Base-by-base conservation (phyloP, 2,888 invertebrate species). In the Rhaphigaster nebulosa region DNA sequence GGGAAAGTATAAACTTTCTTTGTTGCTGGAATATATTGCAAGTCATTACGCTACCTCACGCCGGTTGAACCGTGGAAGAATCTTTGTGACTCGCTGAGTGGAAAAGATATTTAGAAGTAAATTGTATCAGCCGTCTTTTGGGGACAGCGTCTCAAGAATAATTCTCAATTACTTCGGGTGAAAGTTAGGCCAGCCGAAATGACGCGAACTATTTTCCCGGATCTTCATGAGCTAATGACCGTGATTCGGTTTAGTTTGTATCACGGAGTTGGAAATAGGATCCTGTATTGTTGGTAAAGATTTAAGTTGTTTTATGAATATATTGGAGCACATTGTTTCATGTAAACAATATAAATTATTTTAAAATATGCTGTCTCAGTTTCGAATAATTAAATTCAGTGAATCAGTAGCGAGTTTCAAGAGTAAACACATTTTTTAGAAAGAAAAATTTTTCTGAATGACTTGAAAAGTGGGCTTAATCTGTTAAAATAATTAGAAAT, bases 1-100 rank as follows among this genome's bases (percentile, higher is more conserved):
- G 45, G 10, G 84, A 84, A 84, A 84, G 84, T 84, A 26, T n/a
- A n/a, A 76, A 84, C 84, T 84, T 84, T 84, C 84, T 45, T 84
- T 84, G 84, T 84, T 12, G n/a, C n/a, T 45, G 84, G 45, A 45
- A 84, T 50, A 84, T 84, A 84, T 45, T n/a, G 45, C 84, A 84
- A 84, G 84, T 84, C 84, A 84, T 84, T 84, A n/a, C 45, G 45
- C n/a, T 26, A 45, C 6, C 84, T 84, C 45, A 45, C 26, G 15
- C n/a, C 10, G 41, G 12, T 23, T 26, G 65, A 65, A 10, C 65
- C 34, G 38, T 76, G 70, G 20, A 76, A 20, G 20, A 2, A 20
- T 8, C 38, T 76, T 38, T 2, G 29, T 10, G 70, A 18, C 20
- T 10, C 10, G 6, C 15, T 15, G 70, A 34, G 18, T 8, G 70